Base-by-base conservation (phyloP, 1,140 invertebrate species). In the Eriocheir sinensis region DNA sequence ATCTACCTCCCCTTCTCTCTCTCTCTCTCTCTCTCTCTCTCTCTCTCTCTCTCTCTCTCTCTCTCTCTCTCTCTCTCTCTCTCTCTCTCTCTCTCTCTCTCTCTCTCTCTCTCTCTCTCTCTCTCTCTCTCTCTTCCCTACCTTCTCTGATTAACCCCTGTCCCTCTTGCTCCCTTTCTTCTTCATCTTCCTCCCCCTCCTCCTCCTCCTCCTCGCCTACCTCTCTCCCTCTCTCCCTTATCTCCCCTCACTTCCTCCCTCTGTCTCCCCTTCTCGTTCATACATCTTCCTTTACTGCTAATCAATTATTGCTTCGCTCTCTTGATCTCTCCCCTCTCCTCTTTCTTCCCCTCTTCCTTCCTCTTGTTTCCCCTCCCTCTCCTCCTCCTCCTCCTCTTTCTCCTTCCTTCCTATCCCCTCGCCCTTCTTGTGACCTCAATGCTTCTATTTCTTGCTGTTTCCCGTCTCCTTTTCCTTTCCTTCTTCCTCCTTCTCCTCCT, bases 241-340 rank as follows among this genome's bases (percentile, higher is more conserved):
- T 72, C 60, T 72, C n/a, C 60, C 60, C n/a, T 72, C n/a, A 72
- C 60, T 72, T n/a, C n/a, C n/a, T 86, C 32, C n/a, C 36, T 38
- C 36, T 83, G 30, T 86, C 36, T n/a, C 60, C 60, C 60, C 60
- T 72, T 8, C 21, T n/a, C 17, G 6, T 4, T n/a, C 27, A 72
- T 72, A 72, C 60, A 72, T 72, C 60, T 72, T 72, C 60, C 60
- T 72, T 72, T 72, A 72, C 60, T 72, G 60, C 17, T 72, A 72
- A 72, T 72, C 60, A 72, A 72, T 72, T 72, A 72, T 53, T 72
- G 60, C 60, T 72, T 72, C 60, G 6, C 27, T n/a, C 60, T 72
- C 60, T 27, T 21, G 27, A 9, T 72, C 53, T 72, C 53, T 72
- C 53, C 27, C 53, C 27, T 21, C 21, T 72, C 21, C n/a, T 72